Percentiles rank a stretch among this genome's conserved stretches.
Conservation (phyloP, 2,888 invertebrate genomes). For the Nemotelus nigrinus region DNA sequence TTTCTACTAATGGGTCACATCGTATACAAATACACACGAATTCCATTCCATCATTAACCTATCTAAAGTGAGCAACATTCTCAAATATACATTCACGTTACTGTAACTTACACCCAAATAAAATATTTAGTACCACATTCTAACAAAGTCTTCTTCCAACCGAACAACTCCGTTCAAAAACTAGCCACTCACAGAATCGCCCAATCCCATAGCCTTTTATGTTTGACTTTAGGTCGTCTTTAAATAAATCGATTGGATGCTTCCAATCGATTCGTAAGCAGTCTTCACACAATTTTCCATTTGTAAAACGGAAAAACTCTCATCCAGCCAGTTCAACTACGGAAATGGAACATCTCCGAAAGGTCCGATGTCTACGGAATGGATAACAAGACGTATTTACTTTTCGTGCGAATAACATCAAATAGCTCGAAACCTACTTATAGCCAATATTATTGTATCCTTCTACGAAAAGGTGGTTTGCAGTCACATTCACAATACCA, state of each 20-base stretch:
- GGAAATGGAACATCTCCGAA: neutral
- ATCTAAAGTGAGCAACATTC: too few relatives aligned
- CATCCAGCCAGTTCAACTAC: neutral
- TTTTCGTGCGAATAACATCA: neutral
- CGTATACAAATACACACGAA: too few relatives aligned
- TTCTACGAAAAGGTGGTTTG: constrained; percentile 8
- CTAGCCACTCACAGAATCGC: neutral
- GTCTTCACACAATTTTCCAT: constrained; percentile 2
- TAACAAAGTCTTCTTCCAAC: too few relatives aligned
- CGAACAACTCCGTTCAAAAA: neutral
- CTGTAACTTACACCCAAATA: too few relatives aligned
- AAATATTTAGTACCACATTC: too few relatives aligned
- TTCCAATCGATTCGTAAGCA: neutral
- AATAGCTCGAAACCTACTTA: constrained; percentile 8
- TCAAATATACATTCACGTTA: too few relatives aligned
- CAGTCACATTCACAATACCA: neutral
- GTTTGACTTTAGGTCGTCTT: constrained; percentile 4
- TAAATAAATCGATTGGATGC: neutral
- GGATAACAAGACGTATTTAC: neutral
- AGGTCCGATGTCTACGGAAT: neutral
- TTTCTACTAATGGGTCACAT: too few relatives aligned
- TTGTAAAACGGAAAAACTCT: neutral
- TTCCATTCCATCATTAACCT: too few relatives aligned
- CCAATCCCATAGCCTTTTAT: neutral
- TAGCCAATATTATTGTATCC: constrained; percentile 18